These are phyloP conservation scores for Sarotherodon lohbergeri DNA, from an alignment of 2,113 vertebrate species.

Conservation along the genomic window DNA sequence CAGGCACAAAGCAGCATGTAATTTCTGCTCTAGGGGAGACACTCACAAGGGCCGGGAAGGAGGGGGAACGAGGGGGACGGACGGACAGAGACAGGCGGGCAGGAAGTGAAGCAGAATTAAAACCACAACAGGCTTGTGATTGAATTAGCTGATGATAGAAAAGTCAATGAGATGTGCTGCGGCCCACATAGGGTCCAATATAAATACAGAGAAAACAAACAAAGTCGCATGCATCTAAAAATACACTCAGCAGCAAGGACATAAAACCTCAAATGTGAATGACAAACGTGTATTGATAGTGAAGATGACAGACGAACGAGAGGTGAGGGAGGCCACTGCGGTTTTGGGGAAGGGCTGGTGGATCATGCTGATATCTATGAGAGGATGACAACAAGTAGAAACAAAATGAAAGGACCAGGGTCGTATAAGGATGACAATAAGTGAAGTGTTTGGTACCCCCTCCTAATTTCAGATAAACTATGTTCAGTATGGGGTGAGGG, in stretches of 20 bases:
- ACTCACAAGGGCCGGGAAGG: conserved; percentile 23
- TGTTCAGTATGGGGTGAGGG: not conserved
- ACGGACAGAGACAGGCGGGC: not conserved
- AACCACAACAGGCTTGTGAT: conserved; percentile 31
- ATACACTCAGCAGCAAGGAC: not conserved
- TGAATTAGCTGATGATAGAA: conserved; percentile 24
- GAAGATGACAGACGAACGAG: not conserved
- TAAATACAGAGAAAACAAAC: not conserved
- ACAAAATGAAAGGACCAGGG: not conserved
- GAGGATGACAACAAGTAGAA: not conserved
- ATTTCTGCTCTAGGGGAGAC: conserved; percentile 63
- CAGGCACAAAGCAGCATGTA: conserved; percentile 65
- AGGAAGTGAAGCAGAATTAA: conserved; percentile 40
- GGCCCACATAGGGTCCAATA: not conserved
- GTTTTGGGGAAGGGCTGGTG: not conserved
- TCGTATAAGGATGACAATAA: not conserved
- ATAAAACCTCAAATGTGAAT: not conserved
- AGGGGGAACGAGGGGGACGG: not conserved
- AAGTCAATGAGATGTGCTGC: conserved; percentile 14
- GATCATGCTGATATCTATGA: not conserved
- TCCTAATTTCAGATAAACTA: not conserved
- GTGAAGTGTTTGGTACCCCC: not conserved
- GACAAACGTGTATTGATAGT: not conserved
- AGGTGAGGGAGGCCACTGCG: not conserved
- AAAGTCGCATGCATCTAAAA: not conserved